Percentiles rank a stretch among this genome's conserved stretches.
These are phyloP conservation scores for Aphidius colemani DNA, from an alignment of 2,888 invertebrate genomes.

Conservation along the genomic window DNA sequence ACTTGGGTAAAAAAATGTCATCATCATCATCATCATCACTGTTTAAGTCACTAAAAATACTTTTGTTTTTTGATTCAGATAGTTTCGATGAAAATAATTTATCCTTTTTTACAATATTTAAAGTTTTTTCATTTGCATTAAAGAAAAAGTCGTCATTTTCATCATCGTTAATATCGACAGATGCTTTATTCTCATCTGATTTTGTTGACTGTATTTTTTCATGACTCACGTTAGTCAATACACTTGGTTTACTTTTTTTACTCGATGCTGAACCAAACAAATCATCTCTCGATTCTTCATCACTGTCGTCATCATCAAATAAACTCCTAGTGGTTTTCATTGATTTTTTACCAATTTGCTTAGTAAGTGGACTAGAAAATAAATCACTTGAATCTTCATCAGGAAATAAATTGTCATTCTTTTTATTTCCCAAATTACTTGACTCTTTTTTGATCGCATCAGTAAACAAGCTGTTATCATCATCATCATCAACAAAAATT, in stretches of 20 bases:
- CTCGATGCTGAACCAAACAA: conserved; percentile 41
- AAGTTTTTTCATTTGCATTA: conserved; percentile 29
- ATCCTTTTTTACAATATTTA: conserved; percentile 35
- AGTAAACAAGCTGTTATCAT: conserved; percentile 48
- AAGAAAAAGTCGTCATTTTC: conserved; percentile 37
- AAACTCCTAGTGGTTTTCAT: conserved; percentile 42
- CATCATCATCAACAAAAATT: conserved; percentile 45
- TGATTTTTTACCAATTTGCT: conserved; percentile 40
- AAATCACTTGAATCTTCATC: conserved; percentile 50
- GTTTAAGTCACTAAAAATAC: conserved; percentile 51
- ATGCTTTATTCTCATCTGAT: no score
- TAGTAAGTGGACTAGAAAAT: conserved; percentile 45
- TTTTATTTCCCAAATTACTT: conserved; percentile 33
- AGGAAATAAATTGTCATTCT: conserved; percentile 45
- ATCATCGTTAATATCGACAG: conserved; percentile 13
- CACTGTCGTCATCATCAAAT: conserved; percentile 47
- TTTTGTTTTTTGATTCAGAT: conserved; percentile 42
- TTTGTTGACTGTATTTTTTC: no score
- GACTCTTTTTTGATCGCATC: conserved; percentile 36
- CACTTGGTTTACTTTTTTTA: conserved; percentile 22
- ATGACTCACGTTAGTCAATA: no score
- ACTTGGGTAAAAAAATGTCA: conserved; percentile 46
- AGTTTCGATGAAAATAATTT: conserved; percentile 29
- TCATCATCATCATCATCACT: conserved; percentile 47
- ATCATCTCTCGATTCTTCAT: conserved; percentile 40